phyloP scores from a whole-genome alignment of 1,140 invertebrate species.

The Zophobas atratus region DNA sequence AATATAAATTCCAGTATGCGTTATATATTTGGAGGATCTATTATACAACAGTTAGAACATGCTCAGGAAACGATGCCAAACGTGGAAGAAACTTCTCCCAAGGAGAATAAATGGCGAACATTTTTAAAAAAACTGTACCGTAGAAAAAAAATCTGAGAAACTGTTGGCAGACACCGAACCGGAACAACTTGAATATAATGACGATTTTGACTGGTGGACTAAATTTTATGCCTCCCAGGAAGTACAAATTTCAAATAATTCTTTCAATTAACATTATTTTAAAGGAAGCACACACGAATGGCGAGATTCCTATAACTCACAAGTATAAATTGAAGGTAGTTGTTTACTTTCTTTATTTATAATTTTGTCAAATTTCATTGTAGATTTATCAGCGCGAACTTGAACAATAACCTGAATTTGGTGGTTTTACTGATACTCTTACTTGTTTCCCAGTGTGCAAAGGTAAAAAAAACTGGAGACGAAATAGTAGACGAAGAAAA shows the following conservation, averaged over 20 bases:
- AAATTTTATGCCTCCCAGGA: constrained; percentile 81
- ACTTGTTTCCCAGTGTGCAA: constrained; percentile 82
- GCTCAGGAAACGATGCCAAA: not conserved
- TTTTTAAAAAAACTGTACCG: not conserved
- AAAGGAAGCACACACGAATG: not conserved
- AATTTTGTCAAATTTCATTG: constrained; percentile 24
- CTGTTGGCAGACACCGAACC: not conserved
- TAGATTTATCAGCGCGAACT: constrained; percentile 84
- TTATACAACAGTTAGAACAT: constrained; percentile 4
- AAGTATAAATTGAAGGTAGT: constrained; percentile 56
- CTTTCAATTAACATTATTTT: constrained; percentile 2
- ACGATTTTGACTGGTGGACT: constrained; percentile 82
- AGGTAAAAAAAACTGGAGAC: constrained; percentile 78
- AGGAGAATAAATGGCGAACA: not conserved
- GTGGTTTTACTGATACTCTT: constrained; percentile 84
- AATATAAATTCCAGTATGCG: not conserved
- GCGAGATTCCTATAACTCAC: not conserved
- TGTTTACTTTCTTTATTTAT: constrained; percentile 11
- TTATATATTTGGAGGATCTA: not conserved
- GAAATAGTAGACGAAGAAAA: constrained; percentile 75
- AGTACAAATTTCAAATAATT: constrained; percentile 63
- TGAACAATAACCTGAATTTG: constrained; percentile 83
- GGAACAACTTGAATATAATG: constrained; percentile 56
- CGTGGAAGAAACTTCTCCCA: not conserved
- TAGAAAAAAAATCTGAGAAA: not conserved